Evolutionary conservation across 2,113 vertebrate genomes (phyloP).

Genomic region (Dicerorhinus sumatrensis): DNA sequence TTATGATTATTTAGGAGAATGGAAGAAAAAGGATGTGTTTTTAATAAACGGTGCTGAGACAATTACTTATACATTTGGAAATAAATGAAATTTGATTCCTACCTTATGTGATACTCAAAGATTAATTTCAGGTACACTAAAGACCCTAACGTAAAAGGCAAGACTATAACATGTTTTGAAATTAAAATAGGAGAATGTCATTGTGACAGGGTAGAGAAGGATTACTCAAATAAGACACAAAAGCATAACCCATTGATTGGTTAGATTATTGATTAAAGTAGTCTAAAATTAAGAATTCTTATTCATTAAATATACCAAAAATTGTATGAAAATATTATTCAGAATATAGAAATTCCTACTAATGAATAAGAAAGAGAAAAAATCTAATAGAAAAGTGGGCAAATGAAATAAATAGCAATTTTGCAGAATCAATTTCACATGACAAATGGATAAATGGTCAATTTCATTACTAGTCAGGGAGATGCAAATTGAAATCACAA

Average conservation of each 20-base stretch:
- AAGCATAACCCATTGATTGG: background rate
- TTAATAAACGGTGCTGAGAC: background rate
- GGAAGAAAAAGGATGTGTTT: background rate
- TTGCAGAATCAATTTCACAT: background rate
- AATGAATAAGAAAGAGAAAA: background rate
- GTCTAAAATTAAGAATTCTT: constrained; percentile 15
- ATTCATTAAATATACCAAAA: background rate
- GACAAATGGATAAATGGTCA: background rate
- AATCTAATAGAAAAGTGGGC: background rate
- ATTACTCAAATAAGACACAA: background rate
- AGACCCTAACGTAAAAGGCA: background rate
- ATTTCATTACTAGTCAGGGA: background rate
- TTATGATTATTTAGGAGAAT: background rate
- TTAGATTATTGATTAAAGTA: background rate
- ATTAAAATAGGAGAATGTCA: background rate
- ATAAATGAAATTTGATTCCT: constrained; percentile 14
- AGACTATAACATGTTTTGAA: background rate
- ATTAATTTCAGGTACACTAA: constrained; percentile 32
- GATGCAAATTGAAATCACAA: background rate
- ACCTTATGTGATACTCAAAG: background rate
- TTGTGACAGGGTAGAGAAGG: background rate
- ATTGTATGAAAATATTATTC: background rate
- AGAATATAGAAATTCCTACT: background rate
- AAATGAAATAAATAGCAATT: constrained; percentile 16
- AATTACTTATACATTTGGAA: background rate